Percentiles rank a stretch among this genome's conserved stretches.
These are phyloP conservation scores for Apolygus lucorum DNA, from an alignment of 1,140 invertebrate species.

Conservation along the genomic window DNA sequence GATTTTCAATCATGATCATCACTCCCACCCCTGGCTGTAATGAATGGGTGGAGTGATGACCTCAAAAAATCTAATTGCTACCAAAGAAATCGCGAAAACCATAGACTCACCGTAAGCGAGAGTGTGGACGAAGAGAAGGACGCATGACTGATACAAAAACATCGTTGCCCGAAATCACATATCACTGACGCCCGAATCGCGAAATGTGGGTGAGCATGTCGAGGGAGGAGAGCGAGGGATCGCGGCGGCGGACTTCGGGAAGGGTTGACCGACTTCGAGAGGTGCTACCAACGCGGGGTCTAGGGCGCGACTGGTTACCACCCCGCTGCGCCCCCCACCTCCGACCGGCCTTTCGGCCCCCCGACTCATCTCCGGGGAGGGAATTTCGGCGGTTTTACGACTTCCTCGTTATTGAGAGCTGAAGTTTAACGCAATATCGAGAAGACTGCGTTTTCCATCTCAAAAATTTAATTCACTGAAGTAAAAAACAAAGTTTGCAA, in stretches of 20 bases:
- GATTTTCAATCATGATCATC: too few species aligned
- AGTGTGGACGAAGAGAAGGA: conserved; percentile 12
- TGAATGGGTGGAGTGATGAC: too few species aligned
- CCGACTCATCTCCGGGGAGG: neutral
- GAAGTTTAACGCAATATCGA: neutral
- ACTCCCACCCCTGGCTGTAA: too few species aligned
- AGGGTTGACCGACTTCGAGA: neutral
- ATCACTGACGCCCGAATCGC: neutral
- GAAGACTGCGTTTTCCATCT: neutral
- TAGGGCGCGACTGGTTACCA: conserved; percentile 5
- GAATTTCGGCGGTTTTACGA: neutral
- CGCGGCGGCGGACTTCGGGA: neutral
- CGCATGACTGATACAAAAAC: conserved; percentile 1
- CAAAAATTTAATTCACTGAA: neutral
- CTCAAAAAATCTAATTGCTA: too few species aligned
- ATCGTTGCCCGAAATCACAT: neutral
- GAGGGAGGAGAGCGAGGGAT: neutral
- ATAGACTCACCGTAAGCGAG: conserved; percentile 11
- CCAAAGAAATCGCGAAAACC: too few species aligned
- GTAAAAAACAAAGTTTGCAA: too few species aligned
- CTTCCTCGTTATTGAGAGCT: neutral
- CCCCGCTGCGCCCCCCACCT: neutral
- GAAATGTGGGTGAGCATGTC: neutral
- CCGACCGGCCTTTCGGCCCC: neutral
- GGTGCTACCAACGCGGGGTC: neutral